Conservation (phyloP, 1,140 invertebrate species). For the Drosophila orena region DNA sequence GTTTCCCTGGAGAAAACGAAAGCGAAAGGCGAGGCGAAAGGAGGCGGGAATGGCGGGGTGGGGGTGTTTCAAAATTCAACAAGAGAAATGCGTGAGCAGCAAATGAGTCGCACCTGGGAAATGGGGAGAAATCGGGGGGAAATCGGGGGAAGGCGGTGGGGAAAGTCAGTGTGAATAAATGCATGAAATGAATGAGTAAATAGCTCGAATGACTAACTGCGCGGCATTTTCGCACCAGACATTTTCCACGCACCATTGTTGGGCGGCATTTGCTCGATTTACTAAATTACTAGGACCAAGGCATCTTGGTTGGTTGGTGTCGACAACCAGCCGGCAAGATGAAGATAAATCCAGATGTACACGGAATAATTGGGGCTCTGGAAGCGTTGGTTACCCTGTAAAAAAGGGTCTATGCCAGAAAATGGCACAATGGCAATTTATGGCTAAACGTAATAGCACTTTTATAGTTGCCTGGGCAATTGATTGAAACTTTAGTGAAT, state of each 20-base stretch:
- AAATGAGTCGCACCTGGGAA: constrained; percentile 72
- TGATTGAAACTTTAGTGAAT: constrained; percentile 18
- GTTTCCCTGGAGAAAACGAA: constrained; percentile 46
- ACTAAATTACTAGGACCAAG: constrained; percentile 38
- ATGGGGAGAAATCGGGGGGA: background rate
- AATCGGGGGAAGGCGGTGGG: too few species aligned
- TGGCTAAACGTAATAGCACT: constrained; percentile 21
- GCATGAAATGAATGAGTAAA: constrained; percentile 81
- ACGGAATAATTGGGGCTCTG: constrained; percentile 24
- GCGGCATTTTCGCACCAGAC: constrained; percentile 52
- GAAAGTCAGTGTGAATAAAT: constrained; percentile 76
- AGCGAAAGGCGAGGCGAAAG: constrained; percentile 47
- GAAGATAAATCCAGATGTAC: constrained; percentile 27
- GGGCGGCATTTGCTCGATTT: constrained; percentile 34
- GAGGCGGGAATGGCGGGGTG: constrained; percentile 52
- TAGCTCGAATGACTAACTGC: constrained; percentile 76
- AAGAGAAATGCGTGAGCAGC: constrained; percentile 60
- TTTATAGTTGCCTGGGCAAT: constrained; percentile 21
- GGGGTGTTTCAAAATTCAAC: constrained; percentile 66
- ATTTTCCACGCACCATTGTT: constrained; percentile 1
- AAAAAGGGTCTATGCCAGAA: background rate
- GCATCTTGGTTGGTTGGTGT: constrained; percentile 35
- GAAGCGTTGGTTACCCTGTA: constrained; percentile 19
- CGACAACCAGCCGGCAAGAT: constrained; percentile 25
- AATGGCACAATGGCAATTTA: constrained; percentile 15